Base-by-base conservation (phyloP, 2,888 invertebrate genomes). In the Zhuqinia jingwanae region DNA sequence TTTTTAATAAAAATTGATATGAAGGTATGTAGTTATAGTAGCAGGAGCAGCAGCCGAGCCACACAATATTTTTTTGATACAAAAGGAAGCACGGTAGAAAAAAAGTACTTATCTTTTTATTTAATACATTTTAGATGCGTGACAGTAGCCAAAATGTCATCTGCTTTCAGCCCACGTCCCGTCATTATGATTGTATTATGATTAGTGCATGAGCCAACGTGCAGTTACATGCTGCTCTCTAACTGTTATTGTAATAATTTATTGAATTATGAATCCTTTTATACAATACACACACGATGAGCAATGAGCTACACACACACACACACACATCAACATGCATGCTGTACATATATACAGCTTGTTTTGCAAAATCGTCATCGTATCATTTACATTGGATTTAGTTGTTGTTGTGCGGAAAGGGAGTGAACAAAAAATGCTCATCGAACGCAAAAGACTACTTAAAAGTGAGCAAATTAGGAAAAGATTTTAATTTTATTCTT, bases 151-250 rank as follows among this genome's bases (percentile, higher is more conserved):
- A 86, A 80, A 82, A 87, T 87, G 87, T 87, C 87, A 87, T 87
- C 87, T 87, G 87, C 87, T 87, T 87, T 87, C 87, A 87, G 73
- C 87, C 87, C 87, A 87, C 87, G 87, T 87, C 81, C 81, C 87
- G 82, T 87, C 81, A 87, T 87, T 87, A 87, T 56, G 82, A 87
- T 87, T 70, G 75, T 87, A 82, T 81, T 82, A 87, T 87, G 87
- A 87, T 87, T 87, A 87, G 75, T 68, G 65, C 76, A 76, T 56
- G 58, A 87, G 77, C 60, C 70, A 87, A 82, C 87, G 81, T 87
- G 68, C 65, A 81, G 65, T 45, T 76, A 75, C 81, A 81, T 70
- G 85, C 80, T 85, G 75, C 81, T 86, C 76, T 81, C 68, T 85
- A 85, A 81, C 80, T 56, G 80, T 77, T 81, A 68, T 81, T 86